phyloP scores from a whole-genome alignment of 1,140 invertebrate genomes.

The Goniozus legneri region DNA sequence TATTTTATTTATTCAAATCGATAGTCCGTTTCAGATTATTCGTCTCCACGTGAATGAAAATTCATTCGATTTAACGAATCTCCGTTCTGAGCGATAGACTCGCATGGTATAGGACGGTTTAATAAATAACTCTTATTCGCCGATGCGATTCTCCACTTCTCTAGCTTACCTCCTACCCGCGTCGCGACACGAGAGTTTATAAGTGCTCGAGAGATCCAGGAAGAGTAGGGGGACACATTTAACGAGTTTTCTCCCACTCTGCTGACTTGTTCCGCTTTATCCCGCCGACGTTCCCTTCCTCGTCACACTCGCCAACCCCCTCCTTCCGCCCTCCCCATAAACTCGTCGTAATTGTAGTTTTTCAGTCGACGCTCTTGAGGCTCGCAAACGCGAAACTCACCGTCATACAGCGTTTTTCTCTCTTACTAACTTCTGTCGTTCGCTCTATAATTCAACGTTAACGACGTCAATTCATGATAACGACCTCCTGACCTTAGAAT shows the following conservation, averaged over 20 bases:
- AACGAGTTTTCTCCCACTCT: slow-evolving; percentile 14
- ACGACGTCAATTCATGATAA: slow-evolving; percentile 26
- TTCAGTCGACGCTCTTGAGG: neutral
- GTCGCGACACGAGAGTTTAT: too few relatives aligned
- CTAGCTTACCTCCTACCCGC: too few relatives aligned
- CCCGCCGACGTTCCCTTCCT: neutral
- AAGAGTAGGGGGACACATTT: slow-evolving; percentile 21
- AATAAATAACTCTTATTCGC: too few relatives aligned
- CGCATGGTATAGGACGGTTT: too few relatives aligned
- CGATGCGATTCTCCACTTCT: too few relatives aligned
- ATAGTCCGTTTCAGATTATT: too few relatives aligned
- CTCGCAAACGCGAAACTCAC: slow-evolving; percentile 1
- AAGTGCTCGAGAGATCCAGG: slow-evolving; percentile 10
- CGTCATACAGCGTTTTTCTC: slow-evolving; percentile 5
- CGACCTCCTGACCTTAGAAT: too few relatives aligned
- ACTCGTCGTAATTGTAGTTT: slow-evolving; percentile 1
- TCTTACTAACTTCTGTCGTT: slow-evolving; percentile 4
- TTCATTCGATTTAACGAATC: too few relatives aligned
- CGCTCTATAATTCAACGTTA: slow-evolving; percentile 19
- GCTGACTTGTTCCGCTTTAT: slow-evolving; percentile 5
- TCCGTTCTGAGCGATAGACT: too few relatives aligned
- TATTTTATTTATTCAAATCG: too few relatives aligned
- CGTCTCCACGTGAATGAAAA: too few relatives aligned
- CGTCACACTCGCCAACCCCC: too few relatives aligned
- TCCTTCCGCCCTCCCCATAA: neutral